A percentile compares a stretch with the other conserved stretches of the same genome.
Evolutionary conservation across 2,888 invertebrate species (phyloP).

Genomic region (Nasonia oneida): DNA sequence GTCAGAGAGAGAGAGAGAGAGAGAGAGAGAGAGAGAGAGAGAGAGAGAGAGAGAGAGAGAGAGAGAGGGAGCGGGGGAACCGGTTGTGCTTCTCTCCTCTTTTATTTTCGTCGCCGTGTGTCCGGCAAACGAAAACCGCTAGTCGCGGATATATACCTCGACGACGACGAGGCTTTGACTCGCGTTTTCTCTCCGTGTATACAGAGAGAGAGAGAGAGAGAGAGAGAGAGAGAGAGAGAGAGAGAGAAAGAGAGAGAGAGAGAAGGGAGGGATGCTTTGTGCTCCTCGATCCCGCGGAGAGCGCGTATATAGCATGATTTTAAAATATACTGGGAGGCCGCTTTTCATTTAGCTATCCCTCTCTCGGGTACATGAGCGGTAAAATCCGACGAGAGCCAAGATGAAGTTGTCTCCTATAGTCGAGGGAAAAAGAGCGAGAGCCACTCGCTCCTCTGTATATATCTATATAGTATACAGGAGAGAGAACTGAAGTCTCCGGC

Average conservation of each 20-base stretch:
- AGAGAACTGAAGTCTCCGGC: background rate
- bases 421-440: conserved; percentile 1
- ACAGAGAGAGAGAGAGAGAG: background rate
- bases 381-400: conserved; percentile 20
- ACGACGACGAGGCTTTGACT: background rate
- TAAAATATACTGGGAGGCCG: background rate
- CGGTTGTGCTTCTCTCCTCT: conserved; percentile 16
- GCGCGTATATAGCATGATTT: background rate
- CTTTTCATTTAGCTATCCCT: background rate
- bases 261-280: background rate
- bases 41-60: conserved; percentile 1
- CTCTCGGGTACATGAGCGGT: background rate
- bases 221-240: too few relatives aligned
- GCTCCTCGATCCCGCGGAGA: background rate
- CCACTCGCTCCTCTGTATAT: background rate
- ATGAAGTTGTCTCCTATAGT: conserved; percentile 17
- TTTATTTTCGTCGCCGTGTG: background rate
- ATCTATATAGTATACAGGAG: background rate
- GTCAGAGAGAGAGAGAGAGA: conserved; percentile 27
- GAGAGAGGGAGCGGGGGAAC: background rate
- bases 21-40: background rate
- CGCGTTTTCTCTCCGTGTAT: background rate
- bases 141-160: background rate
- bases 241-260: too few relatives aligned
- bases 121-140: conserved; percentile 10